phyloP scores from a whole-genome alignment of 2,888 invertebrate species.

The Anarsia innoxiella region DNA sequence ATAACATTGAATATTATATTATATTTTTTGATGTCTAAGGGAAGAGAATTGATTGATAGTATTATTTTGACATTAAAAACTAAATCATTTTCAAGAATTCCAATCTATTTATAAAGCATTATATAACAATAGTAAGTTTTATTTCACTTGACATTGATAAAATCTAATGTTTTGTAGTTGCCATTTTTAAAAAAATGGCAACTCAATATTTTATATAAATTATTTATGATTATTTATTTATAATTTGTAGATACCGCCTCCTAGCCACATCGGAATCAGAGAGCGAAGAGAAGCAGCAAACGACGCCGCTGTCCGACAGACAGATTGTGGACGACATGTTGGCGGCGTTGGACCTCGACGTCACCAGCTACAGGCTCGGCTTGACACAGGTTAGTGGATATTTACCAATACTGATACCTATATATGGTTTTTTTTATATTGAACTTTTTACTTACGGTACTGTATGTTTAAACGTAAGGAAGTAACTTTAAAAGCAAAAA shows the following conservation, averaged over 20 bases:
- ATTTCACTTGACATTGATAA: no score
- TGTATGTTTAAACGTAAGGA: not conserved
- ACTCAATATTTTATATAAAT: no score
- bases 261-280: conserved; percentile 61
- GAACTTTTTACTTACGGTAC: not conserved
- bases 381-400: conserved; percentile 87
- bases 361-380: conserved; percentile 90
- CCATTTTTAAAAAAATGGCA: no score
- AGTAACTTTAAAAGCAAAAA: not conserved
- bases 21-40: no score
- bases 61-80: no score
- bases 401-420: not conserved
- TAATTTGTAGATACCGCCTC: conserved; percentile 61
- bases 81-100: no score
- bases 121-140: no score
- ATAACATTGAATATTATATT: no score
- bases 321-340: conserved; percentile 90
- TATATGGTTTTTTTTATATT: not conserved
- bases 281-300: conserved; percentile 33
- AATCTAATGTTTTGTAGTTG: no score
- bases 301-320: conserved; percentile 63
- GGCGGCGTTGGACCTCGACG: conserved; percentile 86
- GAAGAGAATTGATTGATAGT: no score
- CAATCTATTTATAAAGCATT: no score
- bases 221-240: no score